phyloP scores from a whole-genome alignment of 2,113 vertebrate genomes.

The Triplophysa dalaica region DNA sequence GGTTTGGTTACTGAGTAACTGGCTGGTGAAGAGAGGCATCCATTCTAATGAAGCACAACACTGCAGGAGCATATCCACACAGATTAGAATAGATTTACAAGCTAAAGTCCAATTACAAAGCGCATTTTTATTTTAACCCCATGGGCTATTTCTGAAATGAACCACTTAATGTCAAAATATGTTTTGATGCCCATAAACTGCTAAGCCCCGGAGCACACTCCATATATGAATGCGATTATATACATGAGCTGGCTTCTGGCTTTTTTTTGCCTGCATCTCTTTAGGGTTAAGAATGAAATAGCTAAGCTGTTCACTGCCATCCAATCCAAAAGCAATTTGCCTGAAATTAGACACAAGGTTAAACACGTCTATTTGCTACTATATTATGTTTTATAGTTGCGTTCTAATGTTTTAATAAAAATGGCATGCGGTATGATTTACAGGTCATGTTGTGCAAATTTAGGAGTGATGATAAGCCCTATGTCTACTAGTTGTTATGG shows the following conservation, averaged over 20 bases:
- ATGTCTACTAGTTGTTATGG: constrained; percentile 21
- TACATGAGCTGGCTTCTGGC: background rate
- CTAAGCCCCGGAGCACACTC: background rate
- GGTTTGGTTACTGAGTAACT: constrained; percentile 24
- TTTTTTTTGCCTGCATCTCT: background rate
- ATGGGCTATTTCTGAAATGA: constrained; percentile 21
- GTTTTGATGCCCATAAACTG: background rate
- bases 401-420: background rate
- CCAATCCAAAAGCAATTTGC: background rate
- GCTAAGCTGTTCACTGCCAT: background rate
- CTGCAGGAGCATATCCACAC: background rate
- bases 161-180: constrained; percentile 14
- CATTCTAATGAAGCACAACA: constrained; percentile 31
- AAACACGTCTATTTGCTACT: background rate
- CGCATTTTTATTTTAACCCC: constrained; percentile 7
- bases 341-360: background rate
- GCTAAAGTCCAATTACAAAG: constrained; percentile 13
- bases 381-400: background rate
- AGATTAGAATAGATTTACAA: constrained; percentile 10
- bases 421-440: background rate
- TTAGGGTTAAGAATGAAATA: background rate
- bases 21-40: constrained; percentile 8
- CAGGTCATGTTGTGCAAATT: background rate
- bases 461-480: background rate
- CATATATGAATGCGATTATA: background rate